These are phyloP conservation scores for Teleogryllus oceanicus DNA, from an alignment of 2,888 invertebrate species.

Conservation along the genomic window DNA sequence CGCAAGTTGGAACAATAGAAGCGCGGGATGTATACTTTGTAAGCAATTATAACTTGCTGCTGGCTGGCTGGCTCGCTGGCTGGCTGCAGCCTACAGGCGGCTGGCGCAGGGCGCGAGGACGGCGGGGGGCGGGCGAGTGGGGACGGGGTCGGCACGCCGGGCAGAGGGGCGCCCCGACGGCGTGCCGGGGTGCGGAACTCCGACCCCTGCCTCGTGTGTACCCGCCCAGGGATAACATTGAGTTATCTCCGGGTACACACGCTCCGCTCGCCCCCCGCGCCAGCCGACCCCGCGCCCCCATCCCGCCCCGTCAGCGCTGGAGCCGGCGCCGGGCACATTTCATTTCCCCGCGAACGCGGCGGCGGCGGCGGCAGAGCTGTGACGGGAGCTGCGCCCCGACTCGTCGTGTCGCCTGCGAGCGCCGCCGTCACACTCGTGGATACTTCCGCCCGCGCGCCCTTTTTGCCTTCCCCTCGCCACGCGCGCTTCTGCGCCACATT, in stretches of 20 bases:
- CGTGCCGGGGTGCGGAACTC: background rate
- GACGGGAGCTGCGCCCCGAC: too few species aligned
- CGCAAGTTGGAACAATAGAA: constrained; percentile 4
- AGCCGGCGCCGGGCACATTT: too few species aligned
- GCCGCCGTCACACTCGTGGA: too few species aligned
- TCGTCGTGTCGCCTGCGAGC: too few species aligned
- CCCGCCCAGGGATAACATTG: constrained; percentile 18
- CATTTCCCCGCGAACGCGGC: too few species aligned
- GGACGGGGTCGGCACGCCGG: background rate
- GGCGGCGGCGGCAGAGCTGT: too few species aligned
- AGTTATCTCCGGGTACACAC: constrained; percentile 18
- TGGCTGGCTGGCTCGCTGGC: background rate
- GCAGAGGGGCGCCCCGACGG: too few species aligned
- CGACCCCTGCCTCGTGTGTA: background rate
- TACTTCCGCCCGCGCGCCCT: too few species aligned
- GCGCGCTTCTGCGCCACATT: too few species aligned
- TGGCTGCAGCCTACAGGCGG: constrained; percentile 18
- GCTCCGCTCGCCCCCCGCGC: background rate
- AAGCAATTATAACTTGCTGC: constrained; percentile 4
- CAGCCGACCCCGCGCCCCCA: background rate
- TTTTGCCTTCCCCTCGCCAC: too few species aligned
- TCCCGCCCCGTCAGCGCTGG: too few species aligned
- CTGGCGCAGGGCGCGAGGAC: background rate
- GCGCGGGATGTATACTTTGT: constrained; percentile 18
- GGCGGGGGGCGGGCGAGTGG: background rate